phyloP scores from a whole-genome alignment of 2,888 invertebrate genomes.

The Cephus spinipes region DNA sequence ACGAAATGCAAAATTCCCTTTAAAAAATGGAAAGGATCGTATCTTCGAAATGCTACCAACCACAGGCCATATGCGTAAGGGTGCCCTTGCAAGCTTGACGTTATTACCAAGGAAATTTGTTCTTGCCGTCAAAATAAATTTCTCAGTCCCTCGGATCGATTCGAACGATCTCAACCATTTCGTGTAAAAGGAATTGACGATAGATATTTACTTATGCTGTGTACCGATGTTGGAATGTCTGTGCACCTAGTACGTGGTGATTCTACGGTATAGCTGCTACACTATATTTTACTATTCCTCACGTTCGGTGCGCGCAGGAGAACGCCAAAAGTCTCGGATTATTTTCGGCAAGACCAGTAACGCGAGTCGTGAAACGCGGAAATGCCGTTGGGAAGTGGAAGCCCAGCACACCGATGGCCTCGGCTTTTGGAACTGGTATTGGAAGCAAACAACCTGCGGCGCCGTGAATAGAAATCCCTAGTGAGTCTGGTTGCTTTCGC shows the following conservation, averaged over 20 bases:
- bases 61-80: neutral
- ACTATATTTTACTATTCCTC: neutral
- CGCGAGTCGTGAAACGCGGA: constrained; percentile 21
- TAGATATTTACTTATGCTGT: neutral
- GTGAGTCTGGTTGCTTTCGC: constrained; percentile 39
- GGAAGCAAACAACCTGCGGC: constrained; percentile 33
- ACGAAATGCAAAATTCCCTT: neutral
- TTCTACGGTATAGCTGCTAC: neutral
- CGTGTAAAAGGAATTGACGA: neutral
- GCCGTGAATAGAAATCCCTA: constrained; percentile 39
- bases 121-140: no score
- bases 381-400: constrained; percentile 17
- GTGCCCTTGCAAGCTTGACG: neutral
- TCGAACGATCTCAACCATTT: neutral
- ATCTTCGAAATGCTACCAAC: neutral
- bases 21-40: neutral
- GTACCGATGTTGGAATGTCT: neutral
- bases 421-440: constrained; percentile 17
- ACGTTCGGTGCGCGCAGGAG: neutral
- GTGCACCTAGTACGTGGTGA: neutral
- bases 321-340: constrained; percentile 4
- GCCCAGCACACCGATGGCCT: constrained; percentile 14
- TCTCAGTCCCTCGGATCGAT: neutral
- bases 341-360: neutral
- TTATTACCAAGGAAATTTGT: neutral